These are phyloP conservation scores for Machimus atricapillus DNA, from an alignment of 2,888 invertebrate species.

Conservation along the genomic window DNA sequence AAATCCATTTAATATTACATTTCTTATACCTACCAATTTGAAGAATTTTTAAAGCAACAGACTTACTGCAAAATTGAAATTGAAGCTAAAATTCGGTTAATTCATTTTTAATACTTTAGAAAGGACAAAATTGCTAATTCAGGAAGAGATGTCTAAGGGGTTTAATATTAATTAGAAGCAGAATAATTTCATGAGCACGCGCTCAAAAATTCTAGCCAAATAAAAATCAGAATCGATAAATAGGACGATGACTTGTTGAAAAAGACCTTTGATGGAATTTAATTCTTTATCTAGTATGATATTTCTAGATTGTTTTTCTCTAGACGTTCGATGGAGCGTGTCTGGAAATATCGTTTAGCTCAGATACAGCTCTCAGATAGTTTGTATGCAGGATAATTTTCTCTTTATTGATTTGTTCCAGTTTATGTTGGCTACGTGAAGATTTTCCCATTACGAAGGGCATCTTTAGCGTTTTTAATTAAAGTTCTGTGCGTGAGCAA, in stretches of 20 bases:
- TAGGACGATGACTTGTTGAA: background rate
- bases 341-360: background rate
- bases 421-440: constrained; percentile 9
- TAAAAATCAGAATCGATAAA: background rate
- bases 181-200: background rate
- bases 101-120: no score
- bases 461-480: constrained; percentile 19
- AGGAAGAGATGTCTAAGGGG: no score
- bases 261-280: background rate
- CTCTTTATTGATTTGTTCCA: constrained; percentile 17
- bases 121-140: no score
- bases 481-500: constrained; percentile 1
- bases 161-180: background rate
- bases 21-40: no score
- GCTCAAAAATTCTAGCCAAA: background rate
- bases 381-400: background rate
- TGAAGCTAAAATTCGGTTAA: no score
- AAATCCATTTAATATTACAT: no score
- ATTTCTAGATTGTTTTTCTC: background rate
- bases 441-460: background rate
- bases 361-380: background rate
- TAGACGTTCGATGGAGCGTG: background rate
- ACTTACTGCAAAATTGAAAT: no score
- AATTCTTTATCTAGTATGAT: background rate
- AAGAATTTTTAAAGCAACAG: no score